Evolutionary conservation across 2,113 vertebrate genomes (phyloP).

Genomic region (Echinops telfairi): DNA sequence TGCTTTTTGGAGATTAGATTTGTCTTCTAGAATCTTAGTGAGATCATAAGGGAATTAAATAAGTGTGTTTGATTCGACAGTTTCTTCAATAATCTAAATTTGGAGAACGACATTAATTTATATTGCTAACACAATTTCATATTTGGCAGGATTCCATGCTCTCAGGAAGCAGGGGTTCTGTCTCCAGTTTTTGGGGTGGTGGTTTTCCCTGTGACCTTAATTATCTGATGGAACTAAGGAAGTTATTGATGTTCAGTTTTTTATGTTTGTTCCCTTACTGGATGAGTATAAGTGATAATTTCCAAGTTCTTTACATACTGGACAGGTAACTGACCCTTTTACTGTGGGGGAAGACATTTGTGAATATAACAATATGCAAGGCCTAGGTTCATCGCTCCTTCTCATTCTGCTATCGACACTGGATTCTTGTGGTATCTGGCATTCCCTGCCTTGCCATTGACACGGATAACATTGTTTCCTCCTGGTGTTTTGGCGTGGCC

Average conservation of each 20-base stretch:
- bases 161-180: neutral
- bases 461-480: neutral
- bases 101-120: constrained; percentile 37
- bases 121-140: neutral
- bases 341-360: constrained; percentile 12
- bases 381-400: neutral
- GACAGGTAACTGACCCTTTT: neutral
- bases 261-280: neutral
- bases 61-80: constrained; percentile 1
- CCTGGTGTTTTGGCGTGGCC: neutral
- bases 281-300: neutral
- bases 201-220: neutral
- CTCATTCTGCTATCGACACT: neutral
- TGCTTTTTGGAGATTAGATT: constrained; percentile 41
- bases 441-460: neutral
- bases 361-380: neutral
- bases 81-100: constrained; percentile 27
- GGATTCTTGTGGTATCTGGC: neutral
- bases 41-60: constrained; percentile 31
- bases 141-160: neutral
- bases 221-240: neutral
- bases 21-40: constrained; percentile 52
- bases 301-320: neutral
- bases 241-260: neutral
- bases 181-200: neutral